A percentile compares a stretch with the other conserved stretches of the same genome.
phyloP scores from a whole-genome alignment of 2,113 vertebrate species.

The Stomatorhinus ivindoensis region DNA sequence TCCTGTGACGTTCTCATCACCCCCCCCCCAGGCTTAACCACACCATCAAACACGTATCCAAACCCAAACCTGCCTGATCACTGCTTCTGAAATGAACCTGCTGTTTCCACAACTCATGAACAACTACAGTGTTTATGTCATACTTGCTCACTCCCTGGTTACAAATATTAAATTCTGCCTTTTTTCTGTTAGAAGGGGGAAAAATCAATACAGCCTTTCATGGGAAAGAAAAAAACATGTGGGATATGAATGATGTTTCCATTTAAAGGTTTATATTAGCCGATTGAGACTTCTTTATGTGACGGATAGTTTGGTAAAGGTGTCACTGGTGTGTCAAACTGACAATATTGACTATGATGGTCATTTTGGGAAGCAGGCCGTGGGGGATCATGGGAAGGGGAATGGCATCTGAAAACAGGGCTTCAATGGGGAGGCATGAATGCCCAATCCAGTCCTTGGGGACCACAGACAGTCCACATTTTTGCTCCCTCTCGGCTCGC shows the following conservation, averaged over 20 bases:
- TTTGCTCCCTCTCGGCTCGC: neutral
- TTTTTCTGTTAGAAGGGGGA: conserved; percentile 15
- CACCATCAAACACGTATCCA: conserved; percentile 27
- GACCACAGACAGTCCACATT: neutral
- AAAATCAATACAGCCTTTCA: conserved; percentile 33
- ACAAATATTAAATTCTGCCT: conserved; percentile 28
- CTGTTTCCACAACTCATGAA: conserved; percentile 20
- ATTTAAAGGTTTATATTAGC: neutral
- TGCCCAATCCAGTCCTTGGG: neutral
- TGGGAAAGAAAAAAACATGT: neutral
- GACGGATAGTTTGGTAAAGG: neutral
- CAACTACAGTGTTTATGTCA: conserved; percentile 35
- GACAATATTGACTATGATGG: neutral
- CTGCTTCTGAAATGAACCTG: conserved; percentile 19
- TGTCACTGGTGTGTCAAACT: neutral
- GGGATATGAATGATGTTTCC: neutral
- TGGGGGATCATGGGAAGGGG: neutral
- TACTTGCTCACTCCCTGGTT: conserved; percentile 42
- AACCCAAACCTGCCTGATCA: neutral
- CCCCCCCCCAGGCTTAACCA: conserved; percentile 19
- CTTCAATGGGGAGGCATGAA: neutral
- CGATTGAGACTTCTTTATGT: neutral
- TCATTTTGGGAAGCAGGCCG: neutral
- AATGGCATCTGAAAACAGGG: neutral
- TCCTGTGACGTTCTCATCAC: conserved; percentile 23